A percentile compares a stretch with the other conserved stretches of the same genome.
phyloP scores from a whole-genome alignment of 2,888 invertebrate genomes.

The Epistrophella euchroma region DNA sequence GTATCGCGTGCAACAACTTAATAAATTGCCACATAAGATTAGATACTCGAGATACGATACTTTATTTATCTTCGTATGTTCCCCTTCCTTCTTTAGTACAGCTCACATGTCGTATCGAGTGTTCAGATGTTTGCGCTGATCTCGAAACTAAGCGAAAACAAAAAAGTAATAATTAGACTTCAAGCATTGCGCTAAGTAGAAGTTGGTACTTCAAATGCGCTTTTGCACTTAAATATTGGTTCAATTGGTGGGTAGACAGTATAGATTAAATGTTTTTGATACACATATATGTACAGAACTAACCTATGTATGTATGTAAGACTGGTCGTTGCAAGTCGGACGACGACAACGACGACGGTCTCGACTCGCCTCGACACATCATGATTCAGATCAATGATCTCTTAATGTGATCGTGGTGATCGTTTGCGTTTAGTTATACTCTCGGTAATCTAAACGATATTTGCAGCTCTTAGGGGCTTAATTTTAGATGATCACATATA shows the following conservation, averaged over 20 bases:
- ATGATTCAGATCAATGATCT: slow-evolving; percentile 74
- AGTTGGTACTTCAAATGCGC: slow-evolving; percentile 60
- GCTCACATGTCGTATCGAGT: background rate
- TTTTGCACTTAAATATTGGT: slow-evolving; percentile 70
- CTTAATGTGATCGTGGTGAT: slow-evolving; percentile 70
- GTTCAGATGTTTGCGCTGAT: slow-evolving; percentile 50
- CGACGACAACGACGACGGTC: slow-evolving; percentile 21
- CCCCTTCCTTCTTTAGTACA: background rate
- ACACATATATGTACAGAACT: background rate
- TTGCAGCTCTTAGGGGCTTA: slow-evolving; percentile 37
- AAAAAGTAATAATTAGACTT: slow-evolving; percentile 17
- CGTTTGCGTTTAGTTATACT: slow-evolving; percentile 27
- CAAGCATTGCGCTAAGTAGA: slow-evolving; percentile 37
- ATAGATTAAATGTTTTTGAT: slow-evolving; percentile 70
- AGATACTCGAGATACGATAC: slow-evolving; percentile 72
- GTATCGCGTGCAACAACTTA: slow-evolving; percentile 73
- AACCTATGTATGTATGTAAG: background rate
- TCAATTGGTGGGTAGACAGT: slow-evolving; percentile 75
- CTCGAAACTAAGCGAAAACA: slow-evolving; percentile 26
- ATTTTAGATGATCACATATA: slow-evolving; percentile 57
- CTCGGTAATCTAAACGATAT: slow-evolving; percentile 54
- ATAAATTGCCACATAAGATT: slow-evolving; percentile 70
- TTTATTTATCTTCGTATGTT: slow-evolving; percentile 11
- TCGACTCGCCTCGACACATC: too few relatives aligned
- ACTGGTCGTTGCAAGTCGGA: slow-evolving; percentile 2